phyloP scores from a whole-genome alignment of 1,140 invertebrate genomes.

The Latrodectus geometricus region DNA sequence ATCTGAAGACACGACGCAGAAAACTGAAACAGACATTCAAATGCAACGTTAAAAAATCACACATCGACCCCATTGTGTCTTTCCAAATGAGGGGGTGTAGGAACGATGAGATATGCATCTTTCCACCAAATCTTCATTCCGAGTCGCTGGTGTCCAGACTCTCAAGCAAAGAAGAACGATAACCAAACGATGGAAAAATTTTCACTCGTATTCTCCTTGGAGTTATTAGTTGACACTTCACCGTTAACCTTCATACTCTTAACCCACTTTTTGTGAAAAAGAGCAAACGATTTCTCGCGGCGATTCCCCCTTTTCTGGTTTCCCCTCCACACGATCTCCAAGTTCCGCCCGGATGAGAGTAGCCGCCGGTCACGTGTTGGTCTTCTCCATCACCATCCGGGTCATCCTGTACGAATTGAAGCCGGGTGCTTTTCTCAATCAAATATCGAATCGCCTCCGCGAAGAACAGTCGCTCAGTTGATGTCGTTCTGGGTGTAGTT shows the following conservation, averaged over 20 bases:
- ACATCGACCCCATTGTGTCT: not conserved
- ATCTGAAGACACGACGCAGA: too few relatives aligned
- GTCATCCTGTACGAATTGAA: not conserved
- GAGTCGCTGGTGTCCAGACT: not conserved
- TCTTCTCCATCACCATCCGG: constrained; percentile 22
- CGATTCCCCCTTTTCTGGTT: not conserved
- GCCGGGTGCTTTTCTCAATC: not conserved
- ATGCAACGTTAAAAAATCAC: too few relatives aligned
- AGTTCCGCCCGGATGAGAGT: constrained; percentile 48
- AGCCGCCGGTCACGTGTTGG: constrained; percentile 49
- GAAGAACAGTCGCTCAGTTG: not conserved
- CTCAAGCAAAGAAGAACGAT: not conserved
- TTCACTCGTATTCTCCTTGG: not conserved
- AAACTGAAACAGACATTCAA: too few relatives aligned
- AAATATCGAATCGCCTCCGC: not conserved
- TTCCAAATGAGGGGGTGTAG: not conserved
- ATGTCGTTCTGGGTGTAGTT: too few relatives aligned
- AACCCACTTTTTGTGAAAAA: constrained; percentile 32
- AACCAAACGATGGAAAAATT: not conserved
- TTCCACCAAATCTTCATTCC: not conserved
- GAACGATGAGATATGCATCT: not conserved
- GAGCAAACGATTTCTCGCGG: constrained; percentile 26
- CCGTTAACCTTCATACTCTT: constrained; percentile 53
- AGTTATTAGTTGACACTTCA: constrained; percentile 5
- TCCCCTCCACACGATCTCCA: not conserved